A percentile compares a stretch with the other conserved stretches of the same genome.
Evolutionary conservation across 1,140 invertebrate genomes (phyloP).

Genomic region (Pinna nobilis): DNA sequence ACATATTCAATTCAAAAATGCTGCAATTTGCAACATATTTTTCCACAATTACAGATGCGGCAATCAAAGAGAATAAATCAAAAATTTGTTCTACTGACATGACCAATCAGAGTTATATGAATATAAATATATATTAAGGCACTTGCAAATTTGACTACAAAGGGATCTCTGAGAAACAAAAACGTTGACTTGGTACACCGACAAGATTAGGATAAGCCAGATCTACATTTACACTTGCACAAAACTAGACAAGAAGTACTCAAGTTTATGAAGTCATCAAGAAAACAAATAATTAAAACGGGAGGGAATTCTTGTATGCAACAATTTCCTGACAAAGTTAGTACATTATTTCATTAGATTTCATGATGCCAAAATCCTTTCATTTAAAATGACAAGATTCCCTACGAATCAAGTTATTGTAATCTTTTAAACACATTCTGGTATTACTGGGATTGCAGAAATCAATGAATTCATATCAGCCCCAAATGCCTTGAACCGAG

Average conservation of each 20-base stretch:
- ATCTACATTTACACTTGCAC: too few relatives aligned
- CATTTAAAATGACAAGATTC: too few relatives aligned
- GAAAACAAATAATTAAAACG: slow-evolving; percentile 15
- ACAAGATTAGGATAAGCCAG: too few relatives aligned
- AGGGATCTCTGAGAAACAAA: slow-evolving; percentile 33
- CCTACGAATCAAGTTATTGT: too few relatives aligned
- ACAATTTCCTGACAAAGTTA: slow-evolving; percentile 12
- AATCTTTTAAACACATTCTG: too few relatives aligned
- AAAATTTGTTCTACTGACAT: slow-evolving; percentile 42
- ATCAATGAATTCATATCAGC: too few relatives aligned
- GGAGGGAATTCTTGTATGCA: slow-evolving; percentile 4
- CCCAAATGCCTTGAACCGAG: too few relatives aligned
- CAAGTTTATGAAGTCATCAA: too few relatives aligned
- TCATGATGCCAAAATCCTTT: too few relatives aligned
- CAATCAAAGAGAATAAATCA: slow-evolving; percentile 41
- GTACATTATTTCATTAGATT: slow-evolving; percentile 15
- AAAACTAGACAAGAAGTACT: too few relatives aligned
- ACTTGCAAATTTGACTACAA: slow-evolving; percentile 72
- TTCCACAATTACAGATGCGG: slow-evolving; percentile 37
- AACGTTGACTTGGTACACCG: too few relatives aligned
- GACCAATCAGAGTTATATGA: slow-evolving; percentile 77
- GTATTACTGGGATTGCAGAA: too few relatives aligned
- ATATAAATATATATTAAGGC: slow-evolving; percentile 77
- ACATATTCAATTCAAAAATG: slow-evolving; percentile 41
- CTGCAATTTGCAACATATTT: slow-evolving; percentile 48